Percentiles rank a stretch among this genome's conserved stretches.
Evolutionary conservation across 2,888 invertebrate species (phyloP).

Genomic region (Eupithecia abbreviata): DNA sequence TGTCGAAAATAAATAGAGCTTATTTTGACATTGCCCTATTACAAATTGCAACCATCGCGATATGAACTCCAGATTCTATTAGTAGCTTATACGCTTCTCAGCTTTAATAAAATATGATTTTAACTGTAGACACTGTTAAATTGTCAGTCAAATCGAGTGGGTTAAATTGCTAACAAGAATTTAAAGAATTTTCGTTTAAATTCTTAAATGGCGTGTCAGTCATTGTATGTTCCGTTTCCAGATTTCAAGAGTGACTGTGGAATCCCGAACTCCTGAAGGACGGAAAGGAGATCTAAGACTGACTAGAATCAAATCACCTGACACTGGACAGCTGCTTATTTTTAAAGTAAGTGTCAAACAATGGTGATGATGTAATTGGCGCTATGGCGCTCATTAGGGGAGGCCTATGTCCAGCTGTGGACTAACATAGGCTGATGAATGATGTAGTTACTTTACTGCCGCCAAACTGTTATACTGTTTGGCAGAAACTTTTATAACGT

Average conservation of each 20-base stretch:
- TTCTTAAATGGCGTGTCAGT: not conserved
- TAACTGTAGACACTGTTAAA: not conserved
- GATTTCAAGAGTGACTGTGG: constrained; percentile 96
- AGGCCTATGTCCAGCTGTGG: too few species aligned
- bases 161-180: not conserved
- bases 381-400: too few species aligned
- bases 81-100: not conserved
- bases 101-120: not conserved
- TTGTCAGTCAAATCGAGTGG: too few species aligned
- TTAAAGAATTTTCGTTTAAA: not conserved
- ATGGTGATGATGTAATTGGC: not conserved
- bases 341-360: constrained; percentile 86
- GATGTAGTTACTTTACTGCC: too few species aligned
- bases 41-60: not conserved
- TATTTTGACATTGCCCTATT: not conserved
- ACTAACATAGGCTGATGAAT: too few species aligned
- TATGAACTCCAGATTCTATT: not conserved
- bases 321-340: constrained; percentile 94
- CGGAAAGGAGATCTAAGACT: constrained; percentile 92
- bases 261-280: constrained; percentile 97
- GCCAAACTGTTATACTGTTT: too few species aligned
- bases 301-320: constrained; percentile 95
- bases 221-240: constrained; percentile 64
- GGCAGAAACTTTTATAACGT: too few species aligned
- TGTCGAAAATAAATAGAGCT: not conserved